Conservation (phyloP, 2,888 invertebrate genomes). For the Lasiommata megera region DNA sequence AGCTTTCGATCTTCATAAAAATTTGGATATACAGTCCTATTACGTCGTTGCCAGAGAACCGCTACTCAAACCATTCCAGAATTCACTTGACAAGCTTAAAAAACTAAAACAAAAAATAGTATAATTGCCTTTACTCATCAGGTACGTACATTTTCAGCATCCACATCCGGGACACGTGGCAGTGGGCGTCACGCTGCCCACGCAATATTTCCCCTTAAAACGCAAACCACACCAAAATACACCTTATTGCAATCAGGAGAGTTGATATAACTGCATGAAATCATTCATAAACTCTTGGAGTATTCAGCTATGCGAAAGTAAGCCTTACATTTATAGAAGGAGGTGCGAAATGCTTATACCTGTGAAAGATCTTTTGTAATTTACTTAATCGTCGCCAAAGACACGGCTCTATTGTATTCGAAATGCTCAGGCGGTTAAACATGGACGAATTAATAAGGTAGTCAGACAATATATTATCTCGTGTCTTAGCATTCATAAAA, state of each 20-base stretch:
- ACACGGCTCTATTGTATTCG: constrained; percentile 39
- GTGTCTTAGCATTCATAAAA: not conserved
- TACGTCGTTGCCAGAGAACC: too few relatives aligned
- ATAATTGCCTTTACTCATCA: constrained; percentile 76
- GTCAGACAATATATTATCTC: not conserved
- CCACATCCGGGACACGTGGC: constrained; percentile 50
- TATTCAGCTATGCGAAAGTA: not conserved
- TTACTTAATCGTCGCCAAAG: constrained; percentile 19
- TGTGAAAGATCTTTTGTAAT: constrained; percentile 10
- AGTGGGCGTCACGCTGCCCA: constrained; percentile 37
- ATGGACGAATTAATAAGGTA: constrained; percentile 8
- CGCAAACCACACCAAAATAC: not conserved
- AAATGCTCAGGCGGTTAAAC: constrained; percentile 29
- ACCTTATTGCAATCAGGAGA: not conserved
- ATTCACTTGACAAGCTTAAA: too few relatives aligned
- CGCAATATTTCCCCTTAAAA: constrained; percentile 22
- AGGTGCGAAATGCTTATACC: constrained; percentile 5
- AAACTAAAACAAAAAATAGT: constrained; percentile 4
- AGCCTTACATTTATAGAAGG: not conserved
- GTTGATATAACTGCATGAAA: not conserved
- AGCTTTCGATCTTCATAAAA: too few relatives aligned
- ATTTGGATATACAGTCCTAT: too few relatives aligned
- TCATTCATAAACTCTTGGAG: not conserved
- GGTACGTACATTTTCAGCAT: constrained; percentile 30
- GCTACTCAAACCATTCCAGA: too few relatives aligned